Evolutionary conservation across 2,113 vertebrate species (phyloP), one percentile per base, ranked within the genome.

Genomic region (Sardina pilchardus): DNA sequence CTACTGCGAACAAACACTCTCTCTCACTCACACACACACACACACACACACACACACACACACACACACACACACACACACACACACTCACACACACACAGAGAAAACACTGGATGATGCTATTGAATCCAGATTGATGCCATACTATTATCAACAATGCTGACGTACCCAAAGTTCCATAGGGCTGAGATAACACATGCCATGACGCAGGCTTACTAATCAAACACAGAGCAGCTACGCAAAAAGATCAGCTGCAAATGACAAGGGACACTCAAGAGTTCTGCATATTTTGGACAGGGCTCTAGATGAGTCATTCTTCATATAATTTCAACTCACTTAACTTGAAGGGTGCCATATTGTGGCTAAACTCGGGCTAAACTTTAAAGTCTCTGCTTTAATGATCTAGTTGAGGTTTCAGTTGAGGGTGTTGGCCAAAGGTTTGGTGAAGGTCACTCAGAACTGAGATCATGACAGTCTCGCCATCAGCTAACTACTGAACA

Each of bases 41-140:
- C 67, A 75, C 67, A 75, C n/a, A 63, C 56, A 24, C 56, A 63
- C 56, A 63, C 19, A 63, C 34, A 81, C 19, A 12, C 45, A 80
- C 83, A 36, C 12, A 56, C 48, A 48, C 75, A 81, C 53, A 83
- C 45, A 81, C 26, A 63, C 50, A 81, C 83, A 83, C 30, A 78
- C 81, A 83, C 81, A 63, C 59, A 63, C 1, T 4, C 59, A n/a
- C 59, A 63, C 24, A 63, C 59, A 63, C 59, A 63, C 59, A 63
- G 1, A 63, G 24, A 63, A 78, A 21, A 78, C 26, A 78, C 30
- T 78, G 71, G 71, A 36, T 30, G 71, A 4, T 36, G 71, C 34
- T 78, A 78, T 78, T 78, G 71, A 78, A 36, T 78, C 71, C 71
- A 78, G 71, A 78, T 78, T 78, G 71, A 78, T 78, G 10, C 71